Base-by-base conservation (phyloP, 1,140 invertebrate genomes). In the Diorhabda sublineata region DNA sequence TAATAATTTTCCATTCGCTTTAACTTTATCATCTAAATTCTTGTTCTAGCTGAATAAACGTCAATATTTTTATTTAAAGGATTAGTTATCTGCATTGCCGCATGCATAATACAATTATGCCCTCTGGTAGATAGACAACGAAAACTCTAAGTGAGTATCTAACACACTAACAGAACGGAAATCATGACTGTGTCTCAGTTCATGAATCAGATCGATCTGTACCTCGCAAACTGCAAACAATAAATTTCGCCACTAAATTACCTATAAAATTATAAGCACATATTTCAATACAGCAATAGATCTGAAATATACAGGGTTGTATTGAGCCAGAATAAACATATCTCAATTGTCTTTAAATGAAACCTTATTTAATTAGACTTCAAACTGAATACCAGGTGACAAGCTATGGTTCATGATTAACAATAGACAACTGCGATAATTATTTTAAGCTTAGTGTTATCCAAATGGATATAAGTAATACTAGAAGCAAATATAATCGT, bases 171-270 rank as follows among this genome's bases (percentile, higher is more conserved):
- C 47, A 52, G n/a, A 52, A 52, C 45, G 56, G n/a, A 71, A 73
- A 71, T 71, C 72, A 71, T 67, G 69, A 63, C 72, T 64, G 58
- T 64, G 58, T 45, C 43, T 58, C 67, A 56, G 69, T 69, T 58
- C 68, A 73, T 70, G 69, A 75, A 73, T 75, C 72, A 75, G 70
- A 69, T 73, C 56, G 68, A 71, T 67, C 68, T 73, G 64, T n/a
- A 52, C 6, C 6, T 52, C n/a, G 47, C 47, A 52, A 52, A 52
- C 68, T 71, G 68, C 69, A 69, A 74, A 75, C 75, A 76, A 77
- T 79, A 76, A 79, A 79, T 79, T 77, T 74, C 74, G 73, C 72
- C 74, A 77, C 73, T 79, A 78, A 77, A 79, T 79, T 77, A 77
- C 73, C 76, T 70, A 78, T 77, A 79, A 78, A 77, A 79, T 79